Percentiles rank a stretch among this genome's conserved stretches.
Evolutionary conservation across 1,140 invertebrate species (phyloP).

Genomic region (Ostrea edulis): DNA sequence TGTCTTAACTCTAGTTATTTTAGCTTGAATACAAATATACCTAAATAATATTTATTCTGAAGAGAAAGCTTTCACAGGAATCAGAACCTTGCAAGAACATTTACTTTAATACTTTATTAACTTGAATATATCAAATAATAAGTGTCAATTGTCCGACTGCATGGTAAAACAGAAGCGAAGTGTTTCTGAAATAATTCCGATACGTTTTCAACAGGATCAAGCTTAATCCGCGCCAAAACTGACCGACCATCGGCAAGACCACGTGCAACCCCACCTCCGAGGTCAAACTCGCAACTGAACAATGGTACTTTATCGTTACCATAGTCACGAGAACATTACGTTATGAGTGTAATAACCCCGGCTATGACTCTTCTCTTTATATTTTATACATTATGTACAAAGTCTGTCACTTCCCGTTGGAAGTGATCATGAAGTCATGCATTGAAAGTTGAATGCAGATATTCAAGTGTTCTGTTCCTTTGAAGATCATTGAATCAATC

Average conservation of each 20-base stretch:
- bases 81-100: too few relatives aligned
- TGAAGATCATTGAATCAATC: not conserved
- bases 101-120: too few relatives aligned
- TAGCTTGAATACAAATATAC: not conserved
- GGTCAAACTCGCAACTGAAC: not conserved
- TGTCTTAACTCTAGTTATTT: too few relatives aligned
- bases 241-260: not conserved
- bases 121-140: too few relatives aligned
- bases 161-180: not conserved
- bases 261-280: not conserved
- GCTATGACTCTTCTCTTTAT: not conserved
- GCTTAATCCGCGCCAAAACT: slow-evolving; percentile 5
- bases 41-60: not conserved
- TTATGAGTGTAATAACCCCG: not conserved
- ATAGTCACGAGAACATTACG: not conserved
- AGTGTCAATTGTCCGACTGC: too few relatives aligned
- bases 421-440: not conserved
- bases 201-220: not conserved
- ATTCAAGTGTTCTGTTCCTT: not conserved
- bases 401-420: not conserved
- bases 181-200: not conserved
- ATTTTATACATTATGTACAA: not conserved
- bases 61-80: not conserved
- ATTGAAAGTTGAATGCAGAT: not conserved
- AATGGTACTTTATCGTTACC: slow-evolving; percentile 8